Conservation (phyloP, 1,140 invertebrate genomes). For the Danaus melanippus region DNA sequence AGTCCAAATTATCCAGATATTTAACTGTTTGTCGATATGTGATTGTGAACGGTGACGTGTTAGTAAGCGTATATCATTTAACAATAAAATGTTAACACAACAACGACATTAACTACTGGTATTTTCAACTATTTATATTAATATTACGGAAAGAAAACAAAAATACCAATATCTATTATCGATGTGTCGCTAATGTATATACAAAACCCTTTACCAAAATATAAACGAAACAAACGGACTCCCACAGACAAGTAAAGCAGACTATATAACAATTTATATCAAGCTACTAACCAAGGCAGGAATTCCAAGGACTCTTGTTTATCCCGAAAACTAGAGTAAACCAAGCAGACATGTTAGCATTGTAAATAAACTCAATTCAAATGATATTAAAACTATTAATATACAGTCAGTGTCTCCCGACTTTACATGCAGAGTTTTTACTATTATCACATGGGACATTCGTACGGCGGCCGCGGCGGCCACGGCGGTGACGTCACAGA, state of each 20-base stretch:
- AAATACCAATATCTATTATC: too few relatives aligned
- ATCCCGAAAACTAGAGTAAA: slow-evolving; percentile 79
- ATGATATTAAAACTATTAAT: slow-evolving; percentile 14
- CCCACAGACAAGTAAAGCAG: slow-evolving; percentile 7
- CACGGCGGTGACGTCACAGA: too few relatives aligned
- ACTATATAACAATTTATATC: slow-evolving; percentile 49
- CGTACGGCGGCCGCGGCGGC: too few relatives aligned
- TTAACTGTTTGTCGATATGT: slow-evolving; percentile 28
- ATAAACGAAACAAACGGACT: too few relatives aligned
- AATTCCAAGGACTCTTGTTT: slow-evolving; percentile 80
- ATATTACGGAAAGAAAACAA: too few relatives aligned
- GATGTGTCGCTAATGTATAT: too few relatives aligned
- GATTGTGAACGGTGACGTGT: slow-evolving; percentile 47
- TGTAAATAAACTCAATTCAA: slow-evolving; percentile 5
- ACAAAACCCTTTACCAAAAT: too few relatives aligned
- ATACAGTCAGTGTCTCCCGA: slow-evolving; percentile 3
- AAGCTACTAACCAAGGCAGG: slow-evolving; percentile 80
- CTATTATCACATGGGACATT: too few relatives aligned
- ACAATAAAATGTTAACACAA: too few relatives aligned
- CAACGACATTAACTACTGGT: too few relatives aligned
- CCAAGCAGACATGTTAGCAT: slow-evolving; percentile 53
- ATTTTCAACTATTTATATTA: too few relatives aligned
- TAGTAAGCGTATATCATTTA: slow-evolving; percentile 43
- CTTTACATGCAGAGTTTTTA: neutral
- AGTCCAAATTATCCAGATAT: slow-evolving; percentile 58